These are phyloP conservation scores for Drosophila phalerata DNA, from an alignment of 2,888 invertebrate genomes.

Conservation along the genomic window DNA sequence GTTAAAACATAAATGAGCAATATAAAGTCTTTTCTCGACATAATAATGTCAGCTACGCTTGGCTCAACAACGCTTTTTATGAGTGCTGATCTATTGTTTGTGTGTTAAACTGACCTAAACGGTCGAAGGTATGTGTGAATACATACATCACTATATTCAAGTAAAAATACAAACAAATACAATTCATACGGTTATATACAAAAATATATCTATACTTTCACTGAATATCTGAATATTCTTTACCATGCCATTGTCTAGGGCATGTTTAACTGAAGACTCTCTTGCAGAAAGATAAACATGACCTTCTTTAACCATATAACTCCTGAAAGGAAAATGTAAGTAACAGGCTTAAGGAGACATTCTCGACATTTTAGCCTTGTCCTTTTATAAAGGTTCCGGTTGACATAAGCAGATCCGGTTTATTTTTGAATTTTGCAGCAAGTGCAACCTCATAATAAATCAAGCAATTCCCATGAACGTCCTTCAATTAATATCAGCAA, in stretches of 20 bases:
- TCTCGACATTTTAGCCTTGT: not conserved
- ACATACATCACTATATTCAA: not conserved
- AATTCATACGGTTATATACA: not conserved
- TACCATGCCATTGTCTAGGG: constrained; percentile 4
- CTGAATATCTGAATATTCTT: constrained; percentile 26
- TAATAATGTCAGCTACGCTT: constrained; percentile 32
- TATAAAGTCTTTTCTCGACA: constrained; percentile 9
- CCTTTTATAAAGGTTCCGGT: not conserved
- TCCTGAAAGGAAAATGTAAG: not conserved
- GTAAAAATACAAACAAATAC: not conserved
- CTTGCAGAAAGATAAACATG: not conserved
- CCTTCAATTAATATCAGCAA: not conserved
- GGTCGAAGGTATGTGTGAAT: constrained; percentile 8
- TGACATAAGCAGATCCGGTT: not conserved
- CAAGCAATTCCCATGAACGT: not conserved
- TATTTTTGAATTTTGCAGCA: not conserved
- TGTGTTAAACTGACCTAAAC: constrained; percentile 36
- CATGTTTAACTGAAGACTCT: constrained; percentile 15
- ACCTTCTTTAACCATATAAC: not conserved
- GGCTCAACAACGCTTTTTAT: constrained; percentile 9
- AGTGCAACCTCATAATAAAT: not conserved
- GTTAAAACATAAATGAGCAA: constrained; percentile 13
- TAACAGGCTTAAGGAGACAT: not conserved
- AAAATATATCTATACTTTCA: constrained; percentile 17
- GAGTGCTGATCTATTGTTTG: constrained; percentile 25